Evolutionary conservation across 2,113 vertebrate species (phyloP), one percentile per base, ranked within the genome.

Genomic region (Notarius lentiginosus): DNA sequence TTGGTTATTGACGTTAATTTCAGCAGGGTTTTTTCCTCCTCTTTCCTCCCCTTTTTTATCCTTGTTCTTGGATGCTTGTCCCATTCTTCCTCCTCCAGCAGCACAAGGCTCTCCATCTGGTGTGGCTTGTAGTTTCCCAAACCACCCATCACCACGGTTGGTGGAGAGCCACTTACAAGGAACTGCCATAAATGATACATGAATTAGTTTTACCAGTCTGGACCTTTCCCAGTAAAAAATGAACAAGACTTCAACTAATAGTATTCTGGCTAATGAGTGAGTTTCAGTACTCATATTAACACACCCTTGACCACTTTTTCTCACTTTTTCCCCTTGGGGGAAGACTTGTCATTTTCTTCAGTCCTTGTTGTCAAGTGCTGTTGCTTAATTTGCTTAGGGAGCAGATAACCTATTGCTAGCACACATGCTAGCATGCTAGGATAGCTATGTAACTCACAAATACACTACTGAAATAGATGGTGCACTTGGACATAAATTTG

Each of bases 1-100:
- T 49, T 10, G 1, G 5, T 56, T 81, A 81, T 82, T 14, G 18
- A 8, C 53, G 27, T 3, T n/a, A 27, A 53, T 30, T 55, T 73
- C 27, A 53, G 56, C 27, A 68, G 1, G 82, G 34, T 41, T 56
- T 84, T 24, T 72, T 81, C 70, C 61, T 1, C 55, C 22, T 56
- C 63, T 53, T 79, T 49, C 81, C 12, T 51, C 20, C 0, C 1
- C 15, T 49, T 82, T 88, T 85, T 63, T 88, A 63, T 81, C 66
- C 24, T 85, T 55, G 5, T 10, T 15, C 79, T 88, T 66, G 49
- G 66, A 82, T 24, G n/a, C 5, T 68, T 76, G 17, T 2, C 2
- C 3, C 4, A 58, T 20, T 70, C 84, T 66, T 66, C 73, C 72
- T 79, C 72, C 14, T 76, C 20, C 1, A 15, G 17, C 7, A 14